Evolutionary conservation across 2,888 invertebrate species (phyloP).

Genomic region (Catocala sponsa): DNA sequence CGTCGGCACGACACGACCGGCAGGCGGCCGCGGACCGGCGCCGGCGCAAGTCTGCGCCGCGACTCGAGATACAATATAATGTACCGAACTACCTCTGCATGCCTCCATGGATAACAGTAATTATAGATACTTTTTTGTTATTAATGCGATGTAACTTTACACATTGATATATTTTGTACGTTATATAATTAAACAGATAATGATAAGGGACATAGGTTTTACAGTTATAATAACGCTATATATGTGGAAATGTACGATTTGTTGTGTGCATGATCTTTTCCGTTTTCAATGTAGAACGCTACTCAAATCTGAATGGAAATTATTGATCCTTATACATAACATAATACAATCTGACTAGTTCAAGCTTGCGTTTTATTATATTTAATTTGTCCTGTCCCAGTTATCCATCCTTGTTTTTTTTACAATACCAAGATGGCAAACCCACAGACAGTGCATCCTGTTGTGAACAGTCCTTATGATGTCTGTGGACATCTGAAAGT

Average conservation of each 20-base stretch:
- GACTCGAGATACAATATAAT: constrained; percentile 61
- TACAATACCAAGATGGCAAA: too few relatives aligned
- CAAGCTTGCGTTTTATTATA: constrained; percentile 58
- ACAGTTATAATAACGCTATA: constrained; percentile 57
- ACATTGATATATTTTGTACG: constrained; percentile 77
- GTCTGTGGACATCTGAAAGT: too few relatives aligned
- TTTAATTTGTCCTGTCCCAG: neutral
- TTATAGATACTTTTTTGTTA: constrained; percentile 75
- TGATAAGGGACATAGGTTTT: constrained; percentile 57
- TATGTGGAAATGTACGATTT: constrained; percentile 51
- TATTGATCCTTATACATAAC: constrained; percentile 67
- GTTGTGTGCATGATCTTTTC: constrained; percentile 72
- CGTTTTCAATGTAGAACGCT: constrained; percentile 70
- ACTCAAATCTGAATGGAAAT: constrained; percentile 73
- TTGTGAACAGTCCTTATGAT: too few relatives aligned
- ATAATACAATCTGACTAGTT: constrained; percentile 84
- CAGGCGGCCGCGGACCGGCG: constrained; percentile 19
- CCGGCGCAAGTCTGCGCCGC: constrained; percentile 46
- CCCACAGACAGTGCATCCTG: too few relatives aligned
- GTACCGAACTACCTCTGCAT: constrained; percentile 85
- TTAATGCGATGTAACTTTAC: constrained; percentile 64
- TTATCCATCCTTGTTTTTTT: too few relatives aligned
- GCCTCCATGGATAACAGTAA: constrained; percentile 79
- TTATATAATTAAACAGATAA: constrained; percentile 71
- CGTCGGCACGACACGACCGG: constrained; percentile 17